These are phyloP conservation scores for Andinoacara biseriatus DNA, from an alignment of 2,113 vertebrate genomes.

Conservation along the genomic window DNA sequence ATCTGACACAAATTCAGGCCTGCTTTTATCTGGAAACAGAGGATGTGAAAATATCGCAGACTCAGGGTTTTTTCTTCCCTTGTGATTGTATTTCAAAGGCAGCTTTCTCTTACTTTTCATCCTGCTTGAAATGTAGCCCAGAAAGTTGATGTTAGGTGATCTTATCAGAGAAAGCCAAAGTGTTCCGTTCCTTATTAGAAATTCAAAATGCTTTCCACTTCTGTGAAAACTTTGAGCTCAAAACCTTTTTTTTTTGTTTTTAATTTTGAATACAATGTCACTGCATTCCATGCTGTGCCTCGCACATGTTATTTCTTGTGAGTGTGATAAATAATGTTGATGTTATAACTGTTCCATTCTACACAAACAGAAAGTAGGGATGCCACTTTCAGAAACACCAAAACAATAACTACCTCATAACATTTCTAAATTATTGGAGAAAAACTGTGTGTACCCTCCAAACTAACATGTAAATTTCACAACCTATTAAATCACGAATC, in stretches of 20 bases:
- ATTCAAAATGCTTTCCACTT: slow-evolving; percentile 83
- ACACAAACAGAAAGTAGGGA: too few species aligned
- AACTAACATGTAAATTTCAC: not conserved
- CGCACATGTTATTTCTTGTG: not conserved
- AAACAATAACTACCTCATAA: too few species aligned
- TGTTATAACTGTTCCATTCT: too few species aligned
- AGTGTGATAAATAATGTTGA: rapidly evolving
- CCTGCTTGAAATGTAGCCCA: slow-evolving; percentile 84
- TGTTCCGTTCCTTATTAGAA: slow-evolving; percentile 79
- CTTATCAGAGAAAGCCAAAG: slow-evolving; percentile 82
- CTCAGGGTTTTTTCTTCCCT: slow-evolving; percentile 67
- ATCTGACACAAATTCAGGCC: slow-evolving; percentile 33
- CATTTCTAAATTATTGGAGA: not conserved
- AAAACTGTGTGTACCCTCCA: too few species aligned
- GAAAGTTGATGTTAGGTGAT: slow-evolving; percentile 79
- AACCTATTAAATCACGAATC: not conserved
- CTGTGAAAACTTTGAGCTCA: slow-evolving; percentile 76
- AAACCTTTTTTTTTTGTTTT: not conserved
- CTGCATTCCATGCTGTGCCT: not conserved
- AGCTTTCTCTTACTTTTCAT: slow-evolving; percentile 85
- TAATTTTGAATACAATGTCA: not conserved
- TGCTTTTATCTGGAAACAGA: slow-evolving; percentile 64
- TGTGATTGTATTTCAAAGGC: slow-evolving; percentile 81
- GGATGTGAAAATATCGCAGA: slow-evolving; percentile 78
- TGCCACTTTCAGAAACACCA: too few species aligned